Conservation (phyloP, 2,113 vertebrate genomes). For the Sphyrna mokarran region DNA sequence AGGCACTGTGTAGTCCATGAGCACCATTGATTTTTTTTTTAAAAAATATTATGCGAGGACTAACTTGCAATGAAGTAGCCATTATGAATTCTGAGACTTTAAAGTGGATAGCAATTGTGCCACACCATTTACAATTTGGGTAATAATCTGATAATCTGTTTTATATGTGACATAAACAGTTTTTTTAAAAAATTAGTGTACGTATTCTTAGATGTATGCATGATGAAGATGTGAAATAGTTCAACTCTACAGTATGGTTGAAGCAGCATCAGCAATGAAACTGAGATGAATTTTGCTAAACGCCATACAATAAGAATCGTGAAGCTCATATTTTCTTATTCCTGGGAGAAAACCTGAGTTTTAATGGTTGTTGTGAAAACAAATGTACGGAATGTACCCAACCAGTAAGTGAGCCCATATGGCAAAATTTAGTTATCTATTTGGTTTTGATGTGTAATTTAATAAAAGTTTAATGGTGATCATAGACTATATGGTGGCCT, state of each 20-base stretch:
- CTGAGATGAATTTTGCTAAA: not conserved
- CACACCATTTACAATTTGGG: not conserved
- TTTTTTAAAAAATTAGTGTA: not conserved
- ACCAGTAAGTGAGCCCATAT: not conserved
- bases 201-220: not conserved
- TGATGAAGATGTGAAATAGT: not conserved
- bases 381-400: not conserved
- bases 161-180: not conserved
- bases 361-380: not conserved
- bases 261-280: not conserved
- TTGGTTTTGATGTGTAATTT: too few species aligned
- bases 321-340: not conserved
- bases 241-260: not conserved
- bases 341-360: not conserved
- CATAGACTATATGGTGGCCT: not conserved
- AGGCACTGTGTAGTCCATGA: too few species aligned
- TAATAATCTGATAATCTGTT: not conserved
- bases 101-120: not conserved
- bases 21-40: too few species aligned
- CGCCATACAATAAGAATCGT: not conserved
- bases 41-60: too few species aligned
- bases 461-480: not conserved
- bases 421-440: not conserved
- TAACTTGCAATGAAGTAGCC: not conserved
- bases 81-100: not conserved